Conservation (phyloP, 2,797 vertebrate genomes). For the Caiman crocodilus region DNA sequence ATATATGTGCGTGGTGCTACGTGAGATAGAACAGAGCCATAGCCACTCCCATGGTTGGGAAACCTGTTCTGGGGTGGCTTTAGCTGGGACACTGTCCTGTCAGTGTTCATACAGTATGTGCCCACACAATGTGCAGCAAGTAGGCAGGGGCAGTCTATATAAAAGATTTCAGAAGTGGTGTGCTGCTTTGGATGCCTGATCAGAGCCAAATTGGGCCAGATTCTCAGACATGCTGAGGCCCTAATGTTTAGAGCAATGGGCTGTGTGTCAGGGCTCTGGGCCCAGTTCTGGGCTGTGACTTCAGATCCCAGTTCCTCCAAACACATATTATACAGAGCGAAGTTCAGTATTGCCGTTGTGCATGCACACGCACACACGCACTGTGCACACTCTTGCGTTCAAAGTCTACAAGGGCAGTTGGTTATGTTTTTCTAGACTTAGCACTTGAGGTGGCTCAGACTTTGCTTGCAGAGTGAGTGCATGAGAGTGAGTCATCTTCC, state of each 20-base stretch:
- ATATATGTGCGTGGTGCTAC: not conserved
- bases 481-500: not conserved
- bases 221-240: not conserved
- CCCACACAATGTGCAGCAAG: not conserved
- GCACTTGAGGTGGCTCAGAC: slow-evolving; percentile 33
- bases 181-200: not conserved
- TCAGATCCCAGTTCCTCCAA: not conserved
- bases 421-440: not conserved
- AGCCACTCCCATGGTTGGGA: not conserved
- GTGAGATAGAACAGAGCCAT: not conserved
- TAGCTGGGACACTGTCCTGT: not conserved
- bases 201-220: not conserved
- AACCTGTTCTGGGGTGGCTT: not conserved
- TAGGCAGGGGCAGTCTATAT: not conserved
- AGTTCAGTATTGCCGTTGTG: not conserved
- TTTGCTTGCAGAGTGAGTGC: not conserved
- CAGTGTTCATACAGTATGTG: not conserved
- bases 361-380: fast-evolving
- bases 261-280: not conserved
- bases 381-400: not conserved
- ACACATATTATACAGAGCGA: fast-evolving
- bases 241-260: not conserved
- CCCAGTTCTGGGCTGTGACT: not conserved
- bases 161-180: not conserved
- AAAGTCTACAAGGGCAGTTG: slow-evolving; percentile 22